Conservation (phyloP, 92 coral and sea anemone genomes). For the Phenganax stokvisi region DNA sequence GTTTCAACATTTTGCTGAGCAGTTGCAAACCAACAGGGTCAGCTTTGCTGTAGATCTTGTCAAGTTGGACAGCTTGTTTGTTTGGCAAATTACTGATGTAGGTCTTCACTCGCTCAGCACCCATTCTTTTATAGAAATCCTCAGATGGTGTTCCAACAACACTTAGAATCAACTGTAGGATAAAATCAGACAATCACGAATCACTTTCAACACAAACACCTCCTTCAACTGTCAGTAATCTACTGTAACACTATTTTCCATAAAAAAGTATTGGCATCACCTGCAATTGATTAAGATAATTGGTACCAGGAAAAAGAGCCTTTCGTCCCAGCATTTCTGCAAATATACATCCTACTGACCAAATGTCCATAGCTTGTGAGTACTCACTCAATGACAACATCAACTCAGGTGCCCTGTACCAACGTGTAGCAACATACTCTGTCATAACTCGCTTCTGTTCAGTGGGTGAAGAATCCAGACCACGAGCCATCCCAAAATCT, state of each 20-base stretch:
- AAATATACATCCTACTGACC: slow-evolving; percentile 98
- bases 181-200: neutral
- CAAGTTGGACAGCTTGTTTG: slow-evolving; percentile 69
- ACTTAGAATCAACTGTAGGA: slow-evolving; percentile 75
- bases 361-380: slow-evolving; percentile 90
- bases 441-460: slow-evolving; percentile 97
- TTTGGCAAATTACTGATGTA: slow-evolving; percentile 78
- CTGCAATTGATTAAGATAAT: slow-evolving; percentile 94
- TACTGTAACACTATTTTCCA: slow-evolving; percentile 12
- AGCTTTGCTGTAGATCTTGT: slow-evolving; percentile 71
- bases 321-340: slow-evolving; percentile 98
- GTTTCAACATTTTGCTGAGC: slow-evolving; percentile 71
- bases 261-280: slow-evolving; percentile 37
- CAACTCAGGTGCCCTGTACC: slow-evolving; percentile 94
- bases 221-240: neutral
- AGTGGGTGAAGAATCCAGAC: slow-evolving; percentile 80
- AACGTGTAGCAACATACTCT: slow-evolving; percentile 89
- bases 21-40: slow-evolving; percentile 64
- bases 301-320: slow-evolving; percentile 87
- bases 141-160: slow-evolving; percentile 95
- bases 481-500: slow-evolving; percentile 95
- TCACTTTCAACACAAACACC: slow-evolving; percentile 8
- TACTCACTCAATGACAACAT: slow-evolving; percentile 94
- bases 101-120: slow-evolving; percentile 91
- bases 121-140: slow-evolving; percentile 78